Evolutionary conservation across 2,888 invertebrate species (phyloP).

Genomic region (Chloroclystis v-ata): DNA sequence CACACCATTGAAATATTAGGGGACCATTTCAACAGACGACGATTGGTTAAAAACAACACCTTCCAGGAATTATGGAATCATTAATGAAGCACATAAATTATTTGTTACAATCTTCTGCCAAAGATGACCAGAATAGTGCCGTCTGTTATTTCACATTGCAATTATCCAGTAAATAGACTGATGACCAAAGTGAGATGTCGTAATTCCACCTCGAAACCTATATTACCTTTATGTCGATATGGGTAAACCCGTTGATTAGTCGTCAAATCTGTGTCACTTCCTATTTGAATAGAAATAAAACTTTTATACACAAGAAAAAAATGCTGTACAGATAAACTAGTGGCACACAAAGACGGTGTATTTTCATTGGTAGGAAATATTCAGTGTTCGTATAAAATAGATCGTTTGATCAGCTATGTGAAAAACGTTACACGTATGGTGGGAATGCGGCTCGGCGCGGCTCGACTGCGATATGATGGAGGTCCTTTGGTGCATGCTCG

Average conservation of each 20-base stretch:
- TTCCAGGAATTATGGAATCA: slow-evolving; percentile 13
- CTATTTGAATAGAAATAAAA: slow-evolving; percentile 52
- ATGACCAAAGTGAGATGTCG: slow-evolving; percentile 9
- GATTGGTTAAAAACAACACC: slow-evolving; percentile 29
- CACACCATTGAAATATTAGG: slow-evolving; percentile 45
- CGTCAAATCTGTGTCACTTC: slow-evolving; percentile 45
- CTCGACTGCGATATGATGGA: slow-evolving; percentile 88
- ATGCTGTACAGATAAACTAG: slow-evolving; percentile 69
- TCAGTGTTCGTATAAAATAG: slow-evolving; percentile 18
- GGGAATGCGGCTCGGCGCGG: slow-evolving; percentile 84
- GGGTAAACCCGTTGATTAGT: slow-evolving; percentile 49
- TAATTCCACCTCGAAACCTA: slow-evolving; percentile 1
- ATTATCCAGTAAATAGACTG: slow-evolving; percentile 17
- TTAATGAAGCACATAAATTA: slow-evolving; percentile 29
- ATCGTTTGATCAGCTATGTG: too few relatives aligned
- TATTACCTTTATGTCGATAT: slow-evolving; percentile 66
- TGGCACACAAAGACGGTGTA: slow-evolving; percentile 42
- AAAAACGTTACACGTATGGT: slow-evolving; percentile 92
- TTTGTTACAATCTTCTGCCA: slow-evolving; percentile 16
- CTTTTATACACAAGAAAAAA: slow-evolving; percentile 21
- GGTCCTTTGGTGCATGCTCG: slow-evolving; percentile 80
- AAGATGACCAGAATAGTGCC: slow-evolving; percentile 26
- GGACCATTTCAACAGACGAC: slow-evolving; percentile 28
- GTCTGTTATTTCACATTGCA: slow-evolving; percentile 26
- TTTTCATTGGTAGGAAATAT: slow-evolving; percentile 32